Conservation (phyloP, 2,797 vertebrate species). For the Valencia hispanica region DNA sequence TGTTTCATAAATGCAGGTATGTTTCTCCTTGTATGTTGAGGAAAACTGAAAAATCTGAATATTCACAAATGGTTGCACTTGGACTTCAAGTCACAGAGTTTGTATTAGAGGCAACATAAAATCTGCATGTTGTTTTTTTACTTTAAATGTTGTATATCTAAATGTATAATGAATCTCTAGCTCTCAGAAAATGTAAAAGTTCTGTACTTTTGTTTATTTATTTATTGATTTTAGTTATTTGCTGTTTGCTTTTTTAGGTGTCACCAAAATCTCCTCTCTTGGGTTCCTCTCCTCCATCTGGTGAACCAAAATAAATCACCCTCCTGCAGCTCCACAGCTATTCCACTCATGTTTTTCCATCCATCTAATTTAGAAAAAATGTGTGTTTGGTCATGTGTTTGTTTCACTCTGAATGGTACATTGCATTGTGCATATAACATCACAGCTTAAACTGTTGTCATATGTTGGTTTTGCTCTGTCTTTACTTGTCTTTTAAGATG, state of each 20-base stretch:
- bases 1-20: neutral
- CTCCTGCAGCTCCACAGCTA: conserved; percentile 25
- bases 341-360: conserved; percentile 37
- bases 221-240: neutral
- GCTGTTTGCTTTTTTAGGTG: conserved; percentile 65
- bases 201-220: neutral
- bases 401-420: conserved; percentile 42
- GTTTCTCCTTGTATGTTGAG: neutral
- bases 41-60: neutral
- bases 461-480: conserved; percentile 30
- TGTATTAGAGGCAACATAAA: too few species aligned
- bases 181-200: neutral
- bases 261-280: conserved; percentile 81
- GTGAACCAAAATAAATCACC: conserved; percentile 72
- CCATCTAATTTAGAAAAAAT: conserved; percentile 42
- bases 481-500: conserved; percentile 22
- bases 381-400: conserved; percentile 28
- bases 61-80: neutral
- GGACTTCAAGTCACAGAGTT: neutral
- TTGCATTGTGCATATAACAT: conserved; percentile 40
- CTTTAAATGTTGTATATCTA: neutral
- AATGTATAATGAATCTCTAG: neutral
- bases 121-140: neutral
- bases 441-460: conserved; percentile 43
- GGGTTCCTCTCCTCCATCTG: conserved; percentile 77